phyloP scores from a whole-genome alignment of 2,797 vertebrate genomes.

The Nyctibius grandis region DNA sequence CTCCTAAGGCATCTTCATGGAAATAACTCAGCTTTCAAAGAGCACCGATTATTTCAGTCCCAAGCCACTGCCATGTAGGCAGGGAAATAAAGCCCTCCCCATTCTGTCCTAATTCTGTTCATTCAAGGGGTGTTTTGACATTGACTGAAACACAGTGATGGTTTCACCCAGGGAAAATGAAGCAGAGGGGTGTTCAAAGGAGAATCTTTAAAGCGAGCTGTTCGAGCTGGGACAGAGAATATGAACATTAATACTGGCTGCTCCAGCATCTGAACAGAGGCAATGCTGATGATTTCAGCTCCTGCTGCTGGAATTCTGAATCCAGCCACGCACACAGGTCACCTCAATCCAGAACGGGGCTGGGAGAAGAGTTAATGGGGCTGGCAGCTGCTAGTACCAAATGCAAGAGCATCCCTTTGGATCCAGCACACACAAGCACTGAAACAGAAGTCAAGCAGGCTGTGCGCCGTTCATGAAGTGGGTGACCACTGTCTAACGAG shows the following conservation, averaged over 20 bases:
- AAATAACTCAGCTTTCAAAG: slow-evolving; percentile 34
- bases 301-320: background rate
- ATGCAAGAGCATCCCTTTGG: background rate
- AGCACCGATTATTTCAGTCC: background rate
- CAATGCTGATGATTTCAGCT: background rate
- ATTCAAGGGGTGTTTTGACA: background rate
- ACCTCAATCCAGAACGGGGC: background rate
- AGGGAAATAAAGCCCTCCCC: background rate
- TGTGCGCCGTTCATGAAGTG: accelerated
- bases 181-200: background rate
- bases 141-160: background rate
- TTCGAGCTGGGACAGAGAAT: background rate
- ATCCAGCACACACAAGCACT: accelerated
- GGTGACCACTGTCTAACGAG: background rate
- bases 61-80: background rate
- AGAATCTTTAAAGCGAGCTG: background rate
- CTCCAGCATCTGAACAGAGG: background rate
- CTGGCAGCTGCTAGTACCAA: background rate
- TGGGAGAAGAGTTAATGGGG: background rate
- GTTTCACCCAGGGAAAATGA: background rate
- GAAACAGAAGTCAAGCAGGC: background rate
- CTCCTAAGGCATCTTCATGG: slow-evolving; percentile 7
- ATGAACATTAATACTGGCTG: background rate
- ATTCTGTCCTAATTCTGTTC: background rate
- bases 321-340: background rate